Base-by-base conservation (phyloP, 2,888 invertebrate species). In the Athrips mouffetella region DNA sequence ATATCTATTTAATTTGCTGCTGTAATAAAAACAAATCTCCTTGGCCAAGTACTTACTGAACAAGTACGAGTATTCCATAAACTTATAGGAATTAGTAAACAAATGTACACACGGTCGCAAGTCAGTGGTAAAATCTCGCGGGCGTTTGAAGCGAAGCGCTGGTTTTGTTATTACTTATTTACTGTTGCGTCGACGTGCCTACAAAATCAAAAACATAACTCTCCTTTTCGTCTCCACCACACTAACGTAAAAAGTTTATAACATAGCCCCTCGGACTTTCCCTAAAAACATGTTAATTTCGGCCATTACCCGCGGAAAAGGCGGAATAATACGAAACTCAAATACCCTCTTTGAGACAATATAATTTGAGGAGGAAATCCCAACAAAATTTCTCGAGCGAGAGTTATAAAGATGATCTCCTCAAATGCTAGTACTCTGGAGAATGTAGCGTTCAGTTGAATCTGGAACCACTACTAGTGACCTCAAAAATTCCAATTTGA, bases 351-450 rank as follows among this genome's bases (percentile, higher is more conserved):
- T 58, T 49, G 48, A 45, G 48, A 56, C 56, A 57, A 53, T 58
- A 60, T 48, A 51, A 60, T 55, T 53, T 55, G 53, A 63, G 63
- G 53, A 48, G 53, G 56, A 49, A 61, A 63, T 60, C 55, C 59
- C 53, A 61, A 60, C 55, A 54, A 60, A 65, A 62, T 66, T 60
- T 59, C 63, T 63, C 63, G 55, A 60, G 55, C 54, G 62, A 49
- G 65, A 60, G 64, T 67, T 66, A 67, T 67, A 70, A 70, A 70
- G 70, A 76, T 73, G 64, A 74, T 70, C 72, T 63, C 59, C 56
- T 59, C 58, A 59, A 65, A 58, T 54, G 59, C 49, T 55, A 51
- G 52, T 53, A 57, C 65, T 62, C 65, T 51, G 57, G 65, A 51
- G 65, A 63, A 53, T 63, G 61, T 59, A 62, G 53, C 51, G 53